A percentile compares a stretch with the other conserved stretches of the same genome.
Conservation (phyloP, 2,113 vertebrate species). For the Telmatochromis bifrenatus region DNA sequence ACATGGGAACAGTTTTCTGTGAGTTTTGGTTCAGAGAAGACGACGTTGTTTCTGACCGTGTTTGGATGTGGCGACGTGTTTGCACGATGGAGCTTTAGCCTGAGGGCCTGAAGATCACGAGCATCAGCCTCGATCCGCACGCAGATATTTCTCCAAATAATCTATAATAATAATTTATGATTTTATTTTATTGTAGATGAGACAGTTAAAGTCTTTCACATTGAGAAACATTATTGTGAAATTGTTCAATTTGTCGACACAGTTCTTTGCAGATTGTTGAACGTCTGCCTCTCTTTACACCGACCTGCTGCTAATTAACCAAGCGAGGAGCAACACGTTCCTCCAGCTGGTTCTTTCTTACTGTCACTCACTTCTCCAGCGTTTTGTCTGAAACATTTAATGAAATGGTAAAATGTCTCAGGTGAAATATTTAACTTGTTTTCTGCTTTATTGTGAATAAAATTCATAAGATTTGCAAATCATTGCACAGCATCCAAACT, state of each 20-base stretch:
- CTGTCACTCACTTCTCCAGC: not conserved
- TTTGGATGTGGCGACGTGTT: not conserved
- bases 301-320: not conserved
- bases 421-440: not conserved
- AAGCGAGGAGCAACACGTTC: fast-evolving
- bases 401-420: fast-evolving
- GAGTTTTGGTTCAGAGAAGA: not conserved
- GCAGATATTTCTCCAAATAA: not conserved
- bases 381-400: not conserved
- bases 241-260: not conserved
- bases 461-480: not conserved
- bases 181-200: not conserved
- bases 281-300: not conserved
- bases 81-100: fast-evolving
- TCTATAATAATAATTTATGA: not conserved
- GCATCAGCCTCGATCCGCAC: not conserved
- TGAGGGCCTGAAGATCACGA: not conserved
- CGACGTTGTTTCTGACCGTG: not conserved
- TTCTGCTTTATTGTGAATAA: not conserved
- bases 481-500: not conserved
- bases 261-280: not conserved
- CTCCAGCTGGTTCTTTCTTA: not conserved
- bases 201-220: not conserved
- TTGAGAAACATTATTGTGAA: not conserved
- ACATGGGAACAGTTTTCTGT: not conserved